Evolutionary conservation across 2,888 invertebrate species (phyloP).

Genomic region (Trissoscelio sp.): DNA sequence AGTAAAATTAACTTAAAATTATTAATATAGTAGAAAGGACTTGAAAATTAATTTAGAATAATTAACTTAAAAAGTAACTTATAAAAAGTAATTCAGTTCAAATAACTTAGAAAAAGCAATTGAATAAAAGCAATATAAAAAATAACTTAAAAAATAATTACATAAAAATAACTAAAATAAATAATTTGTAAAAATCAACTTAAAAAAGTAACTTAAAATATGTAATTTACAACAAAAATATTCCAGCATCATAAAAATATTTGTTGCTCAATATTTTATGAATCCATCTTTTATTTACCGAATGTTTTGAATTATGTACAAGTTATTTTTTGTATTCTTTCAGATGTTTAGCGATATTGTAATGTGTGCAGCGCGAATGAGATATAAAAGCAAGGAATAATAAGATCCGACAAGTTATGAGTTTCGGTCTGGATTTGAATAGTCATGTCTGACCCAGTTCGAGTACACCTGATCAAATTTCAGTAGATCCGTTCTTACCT

Average conservation of each 20-base stretch:
- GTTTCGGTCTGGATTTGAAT: constrained; percentile 53
- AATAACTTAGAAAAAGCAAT: too few species aligned
- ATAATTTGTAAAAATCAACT: too few species aligned
- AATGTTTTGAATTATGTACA: not conserved
- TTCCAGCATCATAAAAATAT: not conserved
- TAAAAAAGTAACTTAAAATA: too few species aligned
- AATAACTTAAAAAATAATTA: too few species aligned
- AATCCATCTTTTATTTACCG: not conserved
- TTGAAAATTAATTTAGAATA: too few species aligned
- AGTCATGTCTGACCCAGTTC: constrained; percentile 62
- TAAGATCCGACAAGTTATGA: constrained; percentile 55
- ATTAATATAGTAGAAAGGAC: too few species aligned
- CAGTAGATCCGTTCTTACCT: constrained; percentile 30
- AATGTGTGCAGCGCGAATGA: constrained; percentile 36
- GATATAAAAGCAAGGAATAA: constrained; percentile 49
- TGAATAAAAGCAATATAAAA: too few species aligned
- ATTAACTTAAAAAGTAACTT: too few species aligned
- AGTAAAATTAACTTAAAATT: too few species aligned
- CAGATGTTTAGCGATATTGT: constrained; percentile 38
- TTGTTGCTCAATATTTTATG: not conserved
- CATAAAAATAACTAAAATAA: too few species aligned
- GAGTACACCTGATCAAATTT: constrained; percentile 55
- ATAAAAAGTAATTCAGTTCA: too few species aligned
- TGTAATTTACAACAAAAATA: not conserved
- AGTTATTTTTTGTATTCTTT: not conserved